Conservation (phyloP, 2,797 vertebrate genomes). For the Phataginus tetradactyla region DNA sequence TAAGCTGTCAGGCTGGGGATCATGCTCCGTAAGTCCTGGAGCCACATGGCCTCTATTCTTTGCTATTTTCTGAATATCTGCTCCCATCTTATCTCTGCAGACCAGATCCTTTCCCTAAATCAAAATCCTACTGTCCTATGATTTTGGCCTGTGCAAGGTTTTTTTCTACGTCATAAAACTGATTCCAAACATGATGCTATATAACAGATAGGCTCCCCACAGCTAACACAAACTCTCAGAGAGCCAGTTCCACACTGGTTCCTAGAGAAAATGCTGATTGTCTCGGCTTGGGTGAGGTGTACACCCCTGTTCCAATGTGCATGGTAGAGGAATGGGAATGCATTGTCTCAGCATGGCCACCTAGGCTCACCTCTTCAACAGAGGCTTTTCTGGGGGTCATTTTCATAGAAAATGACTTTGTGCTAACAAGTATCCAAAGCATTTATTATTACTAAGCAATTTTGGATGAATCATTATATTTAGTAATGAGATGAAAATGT, state of each 20-base stretch:
- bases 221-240: neutral
- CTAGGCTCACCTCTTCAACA: neutral
- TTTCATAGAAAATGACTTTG: neutral
- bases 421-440: neutral
- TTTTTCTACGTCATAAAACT: conserved; percentile 11
- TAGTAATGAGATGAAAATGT: neutral
- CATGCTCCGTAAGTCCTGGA: neutral
- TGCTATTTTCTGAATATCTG: conserved; percentile 6
- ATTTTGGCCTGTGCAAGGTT: neutral
- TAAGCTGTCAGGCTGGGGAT: neutral
- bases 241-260: neutral
- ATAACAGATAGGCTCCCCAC: neutral
- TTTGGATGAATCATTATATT: neutral
- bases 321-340: neutral
- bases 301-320: neutral
- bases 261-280: neutral
- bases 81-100: conserved; percentile 44
- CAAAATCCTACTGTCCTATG: neutral
- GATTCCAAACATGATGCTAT: neutral
- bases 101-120: conserved; percentile 14
- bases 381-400: neutral
- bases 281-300: neutral
- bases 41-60: neutral
- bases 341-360: rapidly evolving
- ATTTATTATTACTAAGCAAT: neutral